A percentile compares a stretch with the other conserved stretches of the same genome.
phyloP scores from a whole-genome alignment of 2,888 invertebrate genomes.

The Ferrisia virgata region DNA sequence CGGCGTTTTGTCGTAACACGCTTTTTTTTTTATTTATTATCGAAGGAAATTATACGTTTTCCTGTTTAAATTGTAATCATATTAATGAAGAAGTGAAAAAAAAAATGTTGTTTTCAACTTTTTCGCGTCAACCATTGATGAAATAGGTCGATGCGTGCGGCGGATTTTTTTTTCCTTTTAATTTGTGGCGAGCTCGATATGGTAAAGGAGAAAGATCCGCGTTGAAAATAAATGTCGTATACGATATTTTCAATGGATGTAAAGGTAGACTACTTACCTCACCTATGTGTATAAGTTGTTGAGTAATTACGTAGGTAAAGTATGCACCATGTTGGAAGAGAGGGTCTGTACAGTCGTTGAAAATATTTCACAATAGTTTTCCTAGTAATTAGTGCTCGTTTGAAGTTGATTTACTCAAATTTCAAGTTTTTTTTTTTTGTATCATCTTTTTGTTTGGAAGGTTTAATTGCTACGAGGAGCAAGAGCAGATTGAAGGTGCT shows the following conservation, averaged over 20 bases:
- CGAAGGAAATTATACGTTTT: neutral
- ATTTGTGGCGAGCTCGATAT: neutral
- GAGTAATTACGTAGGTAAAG: neutral
- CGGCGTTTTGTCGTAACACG: neutral
- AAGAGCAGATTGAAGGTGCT: neutral
- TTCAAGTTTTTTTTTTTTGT: neutral
- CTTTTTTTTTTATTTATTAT: neutral
- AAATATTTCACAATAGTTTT: conserved; percentile 1
- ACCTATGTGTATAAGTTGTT: too few relatives aligned
- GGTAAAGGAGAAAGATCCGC: neutral
- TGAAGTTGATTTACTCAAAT: neutral
- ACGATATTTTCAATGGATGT: neutral
- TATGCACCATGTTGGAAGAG: neutral
- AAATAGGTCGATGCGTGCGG: neutral
- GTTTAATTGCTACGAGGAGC: neutral
- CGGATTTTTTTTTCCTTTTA: neutral
- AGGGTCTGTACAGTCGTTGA: neutral
- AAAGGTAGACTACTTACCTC: too few relatives aligned
- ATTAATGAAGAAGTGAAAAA: neutral
- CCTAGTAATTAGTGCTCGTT: neutral
- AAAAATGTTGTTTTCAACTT: neutral
- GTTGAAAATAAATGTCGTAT: neutral
- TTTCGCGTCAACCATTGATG: neutral
- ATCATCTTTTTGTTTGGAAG: neutral
- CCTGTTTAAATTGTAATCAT: neutral